Percentiles rank a stretch among this genome's conserved stretches.
These are phyloP conservation scores for Sinosuthora webbiana DNA, from an alignment of 2,113 vertebrate genomes.

Conservation along the genomic window DNA sequence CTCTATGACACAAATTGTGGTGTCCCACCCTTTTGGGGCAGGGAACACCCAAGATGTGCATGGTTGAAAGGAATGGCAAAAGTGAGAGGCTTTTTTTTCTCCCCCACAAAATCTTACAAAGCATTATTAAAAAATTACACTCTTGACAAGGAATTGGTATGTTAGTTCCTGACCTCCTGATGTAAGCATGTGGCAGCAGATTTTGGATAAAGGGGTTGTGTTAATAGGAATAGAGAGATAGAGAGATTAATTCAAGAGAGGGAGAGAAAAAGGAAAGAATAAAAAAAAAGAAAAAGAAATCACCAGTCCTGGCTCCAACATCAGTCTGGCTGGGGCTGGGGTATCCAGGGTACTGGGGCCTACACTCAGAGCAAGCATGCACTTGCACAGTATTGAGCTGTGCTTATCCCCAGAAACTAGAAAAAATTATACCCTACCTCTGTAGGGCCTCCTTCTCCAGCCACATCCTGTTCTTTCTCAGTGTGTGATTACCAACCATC, in stretches of 20 bases:
- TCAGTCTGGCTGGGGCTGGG: background rate
- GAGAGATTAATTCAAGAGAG: background rate
- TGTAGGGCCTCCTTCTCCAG: background rate
- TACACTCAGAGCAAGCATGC: background rate
- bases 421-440: background rate
- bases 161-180: background rate
- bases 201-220: background rate
- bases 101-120: rapidly evolving
- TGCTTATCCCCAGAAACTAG: background rate
- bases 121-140: background rate
- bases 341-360: no score
- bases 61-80: background rate
- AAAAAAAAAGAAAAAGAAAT: background rate
- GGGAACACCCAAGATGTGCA: rapidly evolving
- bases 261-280: background rate
- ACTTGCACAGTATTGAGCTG: background rate
- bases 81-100: rapidly evolving
- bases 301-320: background rate
- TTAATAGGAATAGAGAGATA: background rate
- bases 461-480: background rate
- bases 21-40: background rate
- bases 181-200: rapidly evolving
- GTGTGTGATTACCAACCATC: rapidly evolving
- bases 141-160: background rate
- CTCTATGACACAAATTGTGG: background rate